Percentiles rank a stretch among this genome's conserved stretches.
These are phyloP conservation scores for Calameuta idolon DNA, from an alignment of 2,888 invertebrate genomes.

Conservation along the genomic window DNA sequence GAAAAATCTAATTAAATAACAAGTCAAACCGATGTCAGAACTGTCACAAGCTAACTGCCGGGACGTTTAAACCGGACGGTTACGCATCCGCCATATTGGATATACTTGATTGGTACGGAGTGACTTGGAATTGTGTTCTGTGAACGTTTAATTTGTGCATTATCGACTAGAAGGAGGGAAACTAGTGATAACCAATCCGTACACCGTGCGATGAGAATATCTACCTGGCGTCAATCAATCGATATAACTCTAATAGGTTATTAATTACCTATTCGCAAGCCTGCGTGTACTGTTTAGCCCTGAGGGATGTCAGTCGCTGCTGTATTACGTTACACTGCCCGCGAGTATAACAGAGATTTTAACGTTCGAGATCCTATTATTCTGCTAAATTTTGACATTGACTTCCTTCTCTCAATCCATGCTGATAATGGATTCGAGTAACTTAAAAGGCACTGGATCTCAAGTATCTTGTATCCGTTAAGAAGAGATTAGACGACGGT, in stretches of 20 bases:
- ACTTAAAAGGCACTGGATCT: not conserved
- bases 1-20: not conserved
- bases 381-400: not conserved
- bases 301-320: conserved; percentile 10
- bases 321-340: not conserved
- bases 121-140: no score
- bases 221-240: conserved; percentile 15
- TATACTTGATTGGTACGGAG: not conserved
- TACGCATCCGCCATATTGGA: not conserved
- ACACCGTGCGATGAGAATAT: not conserved
- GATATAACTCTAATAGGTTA: conserved; percentile 17
- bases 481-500: not conserved
- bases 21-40: not conserved
- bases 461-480: not conserved
- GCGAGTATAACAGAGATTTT: conserved; percentile 3
- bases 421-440: not conserved
- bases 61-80: not conserved
- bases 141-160: not conserved
- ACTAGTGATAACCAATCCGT: not conserved
- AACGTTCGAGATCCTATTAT: not conserved
- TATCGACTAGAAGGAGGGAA: not conserved
- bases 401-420: not conserved
- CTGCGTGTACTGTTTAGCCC: not conserved
- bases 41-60: not conserved
- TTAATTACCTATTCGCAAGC: conserved; percentile 12